Evolutionary conservation across 2,888 invertebrate species (phyloP), one percentile per base, ranked within the genome.

Genomic region (Odontomyia ornata): DNA sequence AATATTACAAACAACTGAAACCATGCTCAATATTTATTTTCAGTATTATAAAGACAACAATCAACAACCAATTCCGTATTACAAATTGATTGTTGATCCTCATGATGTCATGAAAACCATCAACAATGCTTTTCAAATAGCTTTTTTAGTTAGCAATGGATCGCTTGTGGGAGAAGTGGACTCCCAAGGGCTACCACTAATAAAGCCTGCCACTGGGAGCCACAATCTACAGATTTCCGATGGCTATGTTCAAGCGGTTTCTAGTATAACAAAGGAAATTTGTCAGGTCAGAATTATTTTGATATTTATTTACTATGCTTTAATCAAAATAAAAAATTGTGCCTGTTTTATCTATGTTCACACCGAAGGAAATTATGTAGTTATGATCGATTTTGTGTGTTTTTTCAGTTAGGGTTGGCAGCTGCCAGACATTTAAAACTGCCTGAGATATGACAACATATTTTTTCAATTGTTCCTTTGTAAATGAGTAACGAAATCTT

Each of bases 121-220:
- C 7, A 89, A 91, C 81, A 91, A 91, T 83, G 88, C 90, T 79
- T 87, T 91, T 81, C 89, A 91, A 83, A 85, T 89, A 77, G 88
- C 91, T 0, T 91, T 91, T 84, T 85, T 91, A 67, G 83, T 89
- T 4, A 86, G 88, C 79, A 90, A 91, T 84, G 89, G 89, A 47
- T 84, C 84, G 27, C 84, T 90, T 5, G 82, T 84, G 77, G 82
- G 91, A 62, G 85, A 85, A 78, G 84, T 85, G 78, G 88, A 89
- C 83, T 86, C 84, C 81, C 60, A 75, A 27, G 83, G 81, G 1
- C 81, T 82, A 72, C 86, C 86, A 0, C 79, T 82, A 69, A 81
- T 86, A 1, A 80, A 79, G 9, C 79, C 85, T 1, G 81, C 81
- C 1, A 43, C 72, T 0, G 75, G 79, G 36, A 77, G 67, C 0